Percentiles rank a stretch among this genome's conserved stretches.
Evolutionary conservation across 2,888 invertebrate species (phyloP).

Genomic region (Drosophila prolongata): DNA sequence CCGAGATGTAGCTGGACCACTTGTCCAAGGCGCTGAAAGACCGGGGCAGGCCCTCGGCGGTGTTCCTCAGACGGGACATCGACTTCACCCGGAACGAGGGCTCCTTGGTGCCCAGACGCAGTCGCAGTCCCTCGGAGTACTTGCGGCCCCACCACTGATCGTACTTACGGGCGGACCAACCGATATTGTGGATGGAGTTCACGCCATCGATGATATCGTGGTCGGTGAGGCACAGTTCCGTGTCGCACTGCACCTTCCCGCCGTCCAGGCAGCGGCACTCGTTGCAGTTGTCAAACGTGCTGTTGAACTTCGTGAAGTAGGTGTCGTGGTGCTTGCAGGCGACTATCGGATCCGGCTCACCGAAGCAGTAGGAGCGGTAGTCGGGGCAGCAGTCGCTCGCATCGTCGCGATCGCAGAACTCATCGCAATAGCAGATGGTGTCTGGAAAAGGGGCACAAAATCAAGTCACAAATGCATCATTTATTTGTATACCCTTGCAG

Average conservation of each 20-base stretch:
- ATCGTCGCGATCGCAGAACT: conserved; percentile 92
- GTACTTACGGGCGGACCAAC: conserved; percentile 94
- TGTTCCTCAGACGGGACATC: conserved; percentile 82
- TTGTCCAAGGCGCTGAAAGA: conserved; percentile 90
- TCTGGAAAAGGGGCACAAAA: conserved; percentile 84
- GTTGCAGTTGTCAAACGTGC: conserved; percentile 89
- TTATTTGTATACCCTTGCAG: no score
- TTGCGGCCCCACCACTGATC: conserved; percentile 93
- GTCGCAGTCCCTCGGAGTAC: conserved; percentile 91
- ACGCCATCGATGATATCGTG: conserved; percentile 88
- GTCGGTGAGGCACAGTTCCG: conserved; percentile 91
- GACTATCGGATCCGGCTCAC: conserved; percentile 79
- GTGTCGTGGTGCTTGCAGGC: conserved; percentile 86
- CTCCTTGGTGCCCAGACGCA: conserved; percentile 88
- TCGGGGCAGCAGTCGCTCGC: conserved; percentile 96
- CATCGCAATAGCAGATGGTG: conserved; percentile 97
- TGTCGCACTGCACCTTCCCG: conserved; percentile 86
- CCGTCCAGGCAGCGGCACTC: conserved; percentile 87
- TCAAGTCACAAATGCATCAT: not conserved
- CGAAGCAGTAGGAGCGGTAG: conserved; percentile 90
- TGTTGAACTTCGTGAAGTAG: conserved; percentile 85
- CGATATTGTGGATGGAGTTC: conserved; percentile 86
- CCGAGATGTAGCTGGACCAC: conserved; percentile 91
- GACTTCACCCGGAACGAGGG: conserved; percentile 83
- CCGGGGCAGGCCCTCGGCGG: conserved; percentile 86